Percentiles rank a stretch among this genome's conserved stretches.
These are phyloP conservation scores for Parazoanthus darwini DNA, from an alignment of 92 coral and sea anemone species.

Conservation along the genomic window DNA sequence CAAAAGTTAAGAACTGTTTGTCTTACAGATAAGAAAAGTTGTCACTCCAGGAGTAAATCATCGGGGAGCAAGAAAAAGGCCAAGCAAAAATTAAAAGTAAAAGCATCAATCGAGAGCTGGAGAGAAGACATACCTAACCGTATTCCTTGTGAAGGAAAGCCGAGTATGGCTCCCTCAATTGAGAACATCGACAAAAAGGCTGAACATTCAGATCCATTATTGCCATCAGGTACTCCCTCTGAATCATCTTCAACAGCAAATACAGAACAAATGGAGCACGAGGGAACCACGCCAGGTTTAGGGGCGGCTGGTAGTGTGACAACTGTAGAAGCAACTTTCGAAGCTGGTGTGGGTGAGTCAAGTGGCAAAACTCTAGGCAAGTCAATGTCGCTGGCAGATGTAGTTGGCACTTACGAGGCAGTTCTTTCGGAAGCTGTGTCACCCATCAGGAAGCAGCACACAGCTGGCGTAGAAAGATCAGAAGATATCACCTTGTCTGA, in stretches of 20 bases:
- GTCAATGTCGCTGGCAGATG: neutral
- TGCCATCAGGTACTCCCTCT: neutral
- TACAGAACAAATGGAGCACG: neutral
- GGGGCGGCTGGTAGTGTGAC: neutral
- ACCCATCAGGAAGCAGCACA: neutral
- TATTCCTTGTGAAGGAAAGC: neutral
- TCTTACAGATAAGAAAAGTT: constrained; percentile 47
- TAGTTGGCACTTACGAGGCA: neutral
- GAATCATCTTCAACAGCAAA: neutral
- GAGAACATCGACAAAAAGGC: neutral
- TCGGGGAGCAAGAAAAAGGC: constrained; percentile 70
- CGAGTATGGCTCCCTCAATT: neutral
- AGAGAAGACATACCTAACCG: constrained; percentile 2
- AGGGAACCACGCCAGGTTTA: neutral
- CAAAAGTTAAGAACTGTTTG: no score
- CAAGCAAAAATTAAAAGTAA: constrained; percentile 63
- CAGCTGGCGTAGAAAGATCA: neutral
- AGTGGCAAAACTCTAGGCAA: neutral
- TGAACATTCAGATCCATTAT: neutral
- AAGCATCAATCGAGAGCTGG: constrained; percentile 21
- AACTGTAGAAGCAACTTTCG: neutral
- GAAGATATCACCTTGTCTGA: neutral
- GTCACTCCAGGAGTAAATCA: constrained; percentile 55
- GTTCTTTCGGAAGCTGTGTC: neutral
- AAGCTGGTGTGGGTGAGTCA: neutral